Percentiles rank a stretch among this genome's conserved stretches.
These are phyloP conservation scores for Gallinago stenura DNA, from an alignment of 2,797 vertebrate genomes.

Conservation along the genomic window DNA sequence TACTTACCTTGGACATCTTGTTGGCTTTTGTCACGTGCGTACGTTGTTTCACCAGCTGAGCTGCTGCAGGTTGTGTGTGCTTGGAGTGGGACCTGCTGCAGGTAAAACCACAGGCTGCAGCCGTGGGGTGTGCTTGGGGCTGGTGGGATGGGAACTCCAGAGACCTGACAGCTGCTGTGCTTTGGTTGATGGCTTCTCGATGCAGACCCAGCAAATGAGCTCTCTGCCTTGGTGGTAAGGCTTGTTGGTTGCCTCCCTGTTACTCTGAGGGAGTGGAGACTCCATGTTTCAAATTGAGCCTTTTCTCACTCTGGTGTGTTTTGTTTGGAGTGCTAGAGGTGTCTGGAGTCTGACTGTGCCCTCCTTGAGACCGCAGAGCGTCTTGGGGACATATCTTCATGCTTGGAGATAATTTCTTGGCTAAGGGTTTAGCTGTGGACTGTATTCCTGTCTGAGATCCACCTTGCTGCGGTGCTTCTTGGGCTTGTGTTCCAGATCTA, in stretches of 20 bases:
- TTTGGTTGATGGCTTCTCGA: accelerated
- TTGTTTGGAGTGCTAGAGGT: neutral
- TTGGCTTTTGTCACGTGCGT: neutral
- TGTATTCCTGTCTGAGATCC: neutral
- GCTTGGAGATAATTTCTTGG: neutral
- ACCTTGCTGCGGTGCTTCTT: neutral
- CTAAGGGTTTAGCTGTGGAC: neutral
- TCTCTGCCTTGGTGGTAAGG: neutral
- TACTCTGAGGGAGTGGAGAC: neutral
- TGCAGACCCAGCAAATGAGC: neutral
- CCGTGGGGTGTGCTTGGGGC: neutral
- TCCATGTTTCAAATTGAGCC: neutral
- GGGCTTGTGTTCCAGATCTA: neutral
- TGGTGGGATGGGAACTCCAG: neutral
- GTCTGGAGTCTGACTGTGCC: neutral
- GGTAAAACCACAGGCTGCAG: neutral
- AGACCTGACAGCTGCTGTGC: neutral
- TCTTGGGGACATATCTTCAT: neutral
- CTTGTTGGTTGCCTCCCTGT: neutral
- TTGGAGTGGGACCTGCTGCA: neutral
- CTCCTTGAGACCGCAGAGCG: neutral
- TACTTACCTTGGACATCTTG: neutral
- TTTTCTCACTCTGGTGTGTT: accelerated
- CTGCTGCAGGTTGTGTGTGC: neutral
- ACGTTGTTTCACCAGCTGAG: accelerated